Evolutionary conservation across 1,140 invertebrate genomes (phyloP).

Genomic region (Parapsyche elsis): DNA sequence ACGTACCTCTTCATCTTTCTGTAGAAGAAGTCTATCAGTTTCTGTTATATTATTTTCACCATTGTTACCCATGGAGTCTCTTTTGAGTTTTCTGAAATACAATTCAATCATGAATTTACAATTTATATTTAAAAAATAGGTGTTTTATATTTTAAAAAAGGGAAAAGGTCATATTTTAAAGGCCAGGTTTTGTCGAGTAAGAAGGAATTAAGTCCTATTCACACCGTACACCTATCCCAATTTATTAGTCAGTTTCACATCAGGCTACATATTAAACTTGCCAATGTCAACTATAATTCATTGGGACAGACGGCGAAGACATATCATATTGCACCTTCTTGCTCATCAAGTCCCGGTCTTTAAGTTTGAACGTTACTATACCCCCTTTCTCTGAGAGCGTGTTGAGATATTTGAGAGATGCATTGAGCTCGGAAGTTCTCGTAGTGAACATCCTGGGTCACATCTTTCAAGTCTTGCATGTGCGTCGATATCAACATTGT

Average conservation of each 20-base stretch:
- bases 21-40: conserved; percentile 85
- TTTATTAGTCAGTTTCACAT: too few species aligned
- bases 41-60: conserved; percentile 82
- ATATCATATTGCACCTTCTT: too few species aligned
- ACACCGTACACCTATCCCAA: too few species aligned
- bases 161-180: too few species aligned
- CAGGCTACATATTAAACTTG: too few species aligned
- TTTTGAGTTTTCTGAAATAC: conserved; percentile 81
- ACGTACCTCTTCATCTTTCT: conserved; percentile 93
- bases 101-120: conserved; percentile 32
- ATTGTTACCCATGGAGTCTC: conserved; percentile 84
- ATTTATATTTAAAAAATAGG: conserved; percentile 16
- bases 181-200: too few species aligned
- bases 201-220: too few species aligned
- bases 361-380: conserved; percentile 57
- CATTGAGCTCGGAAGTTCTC: conserved; percentile 95
- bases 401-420: conserved; percentile 89
- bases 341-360: too few species aligned
- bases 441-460: conserved; percentile 95
- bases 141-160: too few species aligned
- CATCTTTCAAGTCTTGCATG: conserved; percentile 96
- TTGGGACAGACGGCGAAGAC: too few species aligned
- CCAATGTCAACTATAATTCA: too few species aligned
- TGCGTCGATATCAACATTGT: conserved; percentile 97
- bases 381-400: conserved; percentile 83